A percentile compares a stretch with the other conserved stretches of the same genome.
Evolutionary conservation across 2,113 vertebrate genomes (phyloP).

Genomic region (Mormyrus lacerda): DNA sequence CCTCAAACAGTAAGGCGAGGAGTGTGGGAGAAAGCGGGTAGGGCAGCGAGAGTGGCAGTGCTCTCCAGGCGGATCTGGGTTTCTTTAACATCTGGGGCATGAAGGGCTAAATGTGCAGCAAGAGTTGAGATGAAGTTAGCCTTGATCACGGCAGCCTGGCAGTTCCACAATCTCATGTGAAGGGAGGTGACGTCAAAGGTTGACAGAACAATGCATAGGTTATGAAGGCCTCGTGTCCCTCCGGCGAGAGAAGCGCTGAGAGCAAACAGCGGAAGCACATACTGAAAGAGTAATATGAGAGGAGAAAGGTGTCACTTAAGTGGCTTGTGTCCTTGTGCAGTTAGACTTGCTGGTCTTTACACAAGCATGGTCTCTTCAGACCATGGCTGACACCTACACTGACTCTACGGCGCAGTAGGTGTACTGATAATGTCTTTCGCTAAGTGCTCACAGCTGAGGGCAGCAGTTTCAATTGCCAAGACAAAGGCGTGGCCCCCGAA

Average conservation of each 20-base stretch:
- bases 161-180: neutral
- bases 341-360: neutral
- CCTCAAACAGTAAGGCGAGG: neutral
- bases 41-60: neutral
- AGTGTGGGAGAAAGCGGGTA: neutral
- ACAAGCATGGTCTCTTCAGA: neutral
- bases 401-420: neutral
- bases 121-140: neutral
- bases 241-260: neutral
- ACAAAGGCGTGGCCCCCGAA: neutral
- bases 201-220: neutral
- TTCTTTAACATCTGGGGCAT: neutral
- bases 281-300: neutral
- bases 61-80: neutral
- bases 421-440: neutral
- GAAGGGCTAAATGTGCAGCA: neutral
- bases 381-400: neutral
- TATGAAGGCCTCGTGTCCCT: neutral
- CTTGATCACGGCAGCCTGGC: neutral
- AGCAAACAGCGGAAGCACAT: neutral
- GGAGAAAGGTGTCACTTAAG: neutral
- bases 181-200: neutral
- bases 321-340: neutral
- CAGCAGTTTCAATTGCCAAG: neutral
- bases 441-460: neutral